Evolutionary conservation across 2,113 vertebrate species (phyloP).

Genomic region (Pollachius pollachius): DNA sequence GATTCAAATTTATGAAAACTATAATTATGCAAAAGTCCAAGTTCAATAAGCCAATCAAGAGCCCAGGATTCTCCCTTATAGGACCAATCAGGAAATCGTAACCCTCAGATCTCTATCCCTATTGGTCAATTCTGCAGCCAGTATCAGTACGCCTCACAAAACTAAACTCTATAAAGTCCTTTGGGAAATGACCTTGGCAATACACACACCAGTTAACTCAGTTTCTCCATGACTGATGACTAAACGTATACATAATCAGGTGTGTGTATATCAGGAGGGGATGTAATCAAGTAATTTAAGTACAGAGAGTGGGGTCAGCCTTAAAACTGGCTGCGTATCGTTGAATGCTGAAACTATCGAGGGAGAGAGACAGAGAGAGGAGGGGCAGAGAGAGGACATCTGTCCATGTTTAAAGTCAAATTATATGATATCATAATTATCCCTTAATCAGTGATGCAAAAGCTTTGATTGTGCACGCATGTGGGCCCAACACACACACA

Average conservation of each 20-base stretch:
- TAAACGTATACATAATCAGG: constrained; percentile 46
- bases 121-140: constrained; percentile 40
- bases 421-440: neutral
- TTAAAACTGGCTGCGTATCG: constrained; percentile 26
- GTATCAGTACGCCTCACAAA: constrained; percentile 30
- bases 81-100: constrained; percentile 60
- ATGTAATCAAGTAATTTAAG: constrained; percentile 21
- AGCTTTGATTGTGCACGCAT: neutral
- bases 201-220: constrained; percentile 6
- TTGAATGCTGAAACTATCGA: constrained; percentile 30
- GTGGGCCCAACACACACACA: neutral
- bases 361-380: constrained; percentile 22
- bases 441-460: neutral
- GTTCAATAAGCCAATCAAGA: constrained; percentile 23
- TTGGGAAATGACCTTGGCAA: constrained; percentile 47
- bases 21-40: constrained; percentile 61
- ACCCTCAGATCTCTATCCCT: constrained; percentile 2
- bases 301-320: neutral
- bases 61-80: constrained; percentile 34
- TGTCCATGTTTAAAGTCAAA: no score
- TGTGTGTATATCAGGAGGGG: constrained; percentile 23
- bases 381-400: neutral
- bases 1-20: constrained; percentile 35
- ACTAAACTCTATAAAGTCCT: constrained; percentile 13
- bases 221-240: constrained; percentile 20